Percentiles rank a stretch among this genome's conserved stretches.
Conservation (phyloP, 1,140 invertebrate species). For the Leptopilina clavipes region DNA sequence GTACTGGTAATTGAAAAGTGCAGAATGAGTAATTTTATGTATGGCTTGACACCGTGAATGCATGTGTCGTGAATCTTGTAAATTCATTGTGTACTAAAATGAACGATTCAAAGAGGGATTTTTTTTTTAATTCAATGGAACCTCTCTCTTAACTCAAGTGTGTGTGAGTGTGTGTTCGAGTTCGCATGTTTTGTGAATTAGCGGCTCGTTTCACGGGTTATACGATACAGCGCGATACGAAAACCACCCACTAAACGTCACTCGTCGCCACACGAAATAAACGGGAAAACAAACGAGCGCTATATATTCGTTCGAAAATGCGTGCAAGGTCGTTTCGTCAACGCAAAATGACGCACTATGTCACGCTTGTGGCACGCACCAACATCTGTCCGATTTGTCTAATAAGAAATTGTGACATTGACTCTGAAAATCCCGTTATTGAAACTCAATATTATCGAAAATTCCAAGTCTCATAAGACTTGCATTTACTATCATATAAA, state of each 20-base stretch:
- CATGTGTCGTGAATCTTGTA: background rate
- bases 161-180: no score
- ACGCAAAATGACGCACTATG: slow-evolving; percentile 22
- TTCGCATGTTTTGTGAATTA: slow-evolving; percentile 58
- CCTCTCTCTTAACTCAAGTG: slow-evolving; percentile 44
- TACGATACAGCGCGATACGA: slow-evolving; percentile 59
- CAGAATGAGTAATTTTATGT: background rate
- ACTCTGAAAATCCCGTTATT: no score
- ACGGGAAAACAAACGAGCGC: slow-evolving; percentile 36
- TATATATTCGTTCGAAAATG: slow-evolving; percentile 38
- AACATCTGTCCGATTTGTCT: no score
- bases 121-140: background rate
- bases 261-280: slow-evolving; percentile 42
- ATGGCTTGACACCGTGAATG: background rate
- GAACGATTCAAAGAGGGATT: background rate
- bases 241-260: slow-evolving; percentile 66
- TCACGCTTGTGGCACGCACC: no score
- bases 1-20: no score
- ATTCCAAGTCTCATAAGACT: no score
- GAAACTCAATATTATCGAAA: no score
- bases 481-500: no score
- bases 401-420: no score
- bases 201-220: slow-evolving; percentile 63
- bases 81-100: background rate
- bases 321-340: slow-evolving; percentile 37